Evolutionary conservation across 2,113 vertebrate genomes (phyloP).

Genomic region (Erythrolamprus reginae): DNA sequence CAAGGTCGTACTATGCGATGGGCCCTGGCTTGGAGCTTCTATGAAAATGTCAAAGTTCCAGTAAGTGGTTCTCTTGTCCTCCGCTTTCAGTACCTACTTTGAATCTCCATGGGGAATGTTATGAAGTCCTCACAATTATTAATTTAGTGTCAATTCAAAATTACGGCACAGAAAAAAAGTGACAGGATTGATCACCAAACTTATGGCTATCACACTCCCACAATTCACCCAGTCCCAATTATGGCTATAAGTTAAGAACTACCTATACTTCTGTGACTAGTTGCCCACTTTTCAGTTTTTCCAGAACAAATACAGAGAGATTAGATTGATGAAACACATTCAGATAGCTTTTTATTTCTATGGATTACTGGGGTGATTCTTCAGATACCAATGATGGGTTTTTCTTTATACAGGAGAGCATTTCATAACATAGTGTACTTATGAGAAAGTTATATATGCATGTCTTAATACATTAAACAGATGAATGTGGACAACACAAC

Average conservation of each 20-base stretch:
- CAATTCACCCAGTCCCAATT: too few species aligned
- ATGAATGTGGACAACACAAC: neutral
- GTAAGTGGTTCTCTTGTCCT: conserved; percentile 70
- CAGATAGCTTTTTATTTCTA: neutral
- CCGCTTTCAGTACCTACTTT: neutral
- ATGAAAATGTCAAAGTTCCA: conserved; percentile 88
- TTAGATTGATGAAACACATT: neutral
- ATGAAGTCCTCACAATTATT: too few species aligned
- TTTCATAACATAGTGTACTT: neutral
- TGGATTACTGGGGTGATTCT: neutral
- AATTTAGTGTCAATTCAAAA: too few species aligned
- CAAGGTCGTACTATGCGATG: conserved; percentile 97
- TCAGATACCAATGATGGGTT: neutral
- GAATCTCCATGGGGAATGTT: neutral
- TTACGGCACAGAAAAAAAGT: too few species aligned
- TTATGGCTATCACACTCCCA: too few species aligned
- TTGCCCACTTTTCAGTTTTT: neutral
- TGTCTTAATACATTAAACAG: neutral
- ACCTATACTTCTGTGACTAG: neutral
- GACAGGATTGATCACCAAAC: too few species aligned
- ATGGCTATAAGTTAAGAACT: too few species aligned
- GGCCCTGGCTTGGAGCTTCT: conserved; percentile 98
- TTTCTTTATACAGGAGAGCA: neutral
- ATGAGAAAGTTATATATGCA: too few species aligned
- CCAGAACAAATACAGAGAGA: neutral